phyloP scores from a whole-genome alignment of 1,140 invertebrate species.

The Piezodorus guildinii region DNA sequence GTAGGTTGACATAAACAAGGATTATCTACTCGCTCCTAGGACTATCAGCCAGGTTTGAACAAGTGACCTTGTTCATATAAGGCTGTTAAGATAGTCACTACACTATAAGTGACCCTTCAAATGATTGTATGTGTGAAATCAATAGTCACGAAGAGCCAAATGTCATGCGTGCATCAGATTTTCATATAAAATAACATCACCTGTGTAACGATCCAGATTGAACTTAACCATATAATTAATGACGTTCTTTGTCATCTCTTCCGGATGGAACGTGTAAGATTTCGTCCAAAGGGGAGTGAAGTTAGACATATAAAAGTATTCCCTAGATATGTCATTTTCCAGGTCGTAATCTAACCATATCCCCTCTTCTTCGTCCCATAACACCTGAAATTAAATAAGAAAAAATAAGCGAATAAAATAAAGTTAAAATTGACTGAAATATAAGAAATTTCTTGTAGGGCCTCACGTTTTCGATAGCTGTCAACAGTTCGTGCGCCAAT shows the following conservation, averaged over 20 bases:
- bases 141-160: too few species aligned
- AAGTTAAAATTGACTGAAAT: too few species aligned
- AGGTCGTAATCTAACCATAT: constrained; percentile 65
- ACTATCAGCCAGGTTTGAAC: too few species aligned
- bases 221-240: constrained; percentile 22
- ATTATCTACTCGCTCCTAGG: too few species aligned
- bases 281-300: constrained; percentile 59
- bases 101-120: too few species aligned
- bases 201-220: constrained; percentile 15
- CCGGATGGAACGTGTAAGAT: constrained; percentile 33
- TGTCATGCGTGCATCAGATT: too few species aligned
- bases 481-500: background rate
- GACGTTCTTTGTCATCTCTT: constrained; percentile 5
- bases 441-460: too few species aligned
- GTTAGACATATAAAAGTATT: constrained; percentile 62
- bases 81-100: too few species aligned
- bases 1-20: too few species aligned
- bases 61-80: too few species aligned
- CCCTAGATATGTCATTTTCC: constrained; percentile 30
- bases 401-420: too few species aligned
- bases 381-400: constrained; percentile 43
- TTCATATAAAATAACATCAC: constrained; percentile 14
- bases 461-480: background rate
- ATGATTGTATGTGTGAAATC: too few species aligned
- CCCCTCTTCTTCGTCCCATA: constrained; percentile 57